Base-by-base conservation (phyloP, 1,140 invertebrate species). In the Pseudomyrmex sp. region DNA sequence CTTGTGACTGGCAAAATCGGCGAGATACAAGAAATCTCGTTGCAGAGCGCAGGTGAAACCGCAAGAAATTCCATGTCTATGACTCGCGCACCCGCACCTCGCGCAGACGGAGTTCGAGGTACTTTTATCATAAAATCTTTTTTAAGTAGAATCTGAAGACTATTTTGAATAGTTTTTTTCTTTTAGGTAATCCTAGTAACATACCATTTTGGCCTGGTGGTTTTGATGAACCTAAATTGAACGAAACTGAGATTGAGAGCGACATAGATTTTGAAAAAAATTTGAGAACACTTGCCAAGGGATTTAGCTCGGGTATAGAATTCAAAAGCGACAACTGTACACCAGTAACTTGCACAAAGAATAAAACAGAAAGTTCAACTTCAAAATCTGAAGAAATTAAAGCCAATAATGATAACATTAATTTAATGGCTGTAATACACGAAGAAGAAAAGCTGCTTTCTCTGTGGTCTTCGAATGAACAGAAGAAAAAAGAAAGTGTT, bases 201-300 rank as follows among this genome's bases (percentile, higher is more conserved):
- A 96, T 95, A 92, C 97, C 97, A 44, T 98, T 98, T 92, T 97
- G 96, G 96, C 97, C 97, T 80, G 97, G 96, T 52, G 97, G 97
- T 52, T 96, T 97, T 89, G 96, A 97, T 61, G 95, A 97, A 90
- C 95, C 95, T 54, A 90, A 95, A 58, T 90, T 94, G 2, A 86
- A 84, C 50, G 89, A 93, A 4, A 74, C 86, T 4, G 75, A 89
- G 15, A 46, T 83, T 15, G 68, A 83, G 9, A 90, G 89, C 9
- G 84, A 94, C 56, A 90, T 95, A 56, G 94, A 95, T 72, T 94
- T 96, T 88, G 94, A 95, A 56, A 94, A 94, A 10, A 94, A 95
- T 90, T 93, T 97, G 58, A 93, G 96, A 50, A 96, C 95, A 1
- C 90, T 95, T 26, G 96, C 96, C 0, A 96, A 96, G 82, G 97